Base-by-base conservation (phyloP, 2,113 vertebrate genomes). In the Microtus richardsoni region DNA sequence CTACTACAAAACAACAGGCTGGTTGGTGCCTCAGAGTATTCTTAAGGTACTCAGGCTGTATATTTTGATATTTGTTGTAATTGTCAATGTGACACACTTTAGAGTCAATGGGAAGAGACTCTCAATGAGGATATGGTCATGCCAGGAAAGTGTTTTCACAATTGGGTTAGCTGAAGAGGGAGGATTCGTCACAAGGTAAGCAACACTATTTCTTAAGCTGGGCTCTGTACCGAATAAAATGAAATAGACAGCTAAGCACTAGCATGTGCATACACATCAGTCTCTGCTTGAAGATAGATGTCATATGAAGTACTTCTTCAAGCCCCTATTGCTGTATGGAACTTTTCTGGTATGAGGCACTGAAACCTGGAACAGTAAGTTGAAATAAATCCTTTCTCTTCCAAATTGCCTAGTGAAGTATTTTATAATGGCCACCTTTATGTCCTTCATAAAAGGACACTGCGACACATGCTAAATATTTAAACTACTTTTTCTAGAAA, bases 401-500 rank as follows among this genome's bases (percentile, higher is more conserved):
- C 22, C 4, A 28, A 83, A 13, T 41, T 83, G 11, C 24, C 22
- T 62, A 41, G 10, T 62, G 30, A 39, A 14, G 80, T 60, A 62
- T 17, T 83, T 60, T 83, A 83, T 8, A 21, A 28, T 10, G 60
- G n/a, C 22, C 26, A 62, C n/a, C 26, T 49, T 49, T 49, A 49
- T 49, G 11, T 12, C 49, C 49, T 49, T 49, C 12, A 49, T 11
- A 28, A 82, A 60, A 82, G 14, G 3, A 39, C 30, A 62, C n/a
- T 9, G 22, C 11, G 36, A 41, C 12, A 21, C 16, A 24, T 41
- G 39, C 14, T 84, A 64, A 33, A 44, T 21, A 19, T 11, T 11
- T 60, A 82, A 95, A 80, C 22, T 70, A 30, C 24, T n/a, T 26
- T 17, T n/a, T 80, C 39, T 68, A 95, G 36, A 24, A 93, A 96